phyloP scores from a whole-genome alignment of 1,140 invertebrate species.

The Parasteatoda tepidariorum region DNA sequence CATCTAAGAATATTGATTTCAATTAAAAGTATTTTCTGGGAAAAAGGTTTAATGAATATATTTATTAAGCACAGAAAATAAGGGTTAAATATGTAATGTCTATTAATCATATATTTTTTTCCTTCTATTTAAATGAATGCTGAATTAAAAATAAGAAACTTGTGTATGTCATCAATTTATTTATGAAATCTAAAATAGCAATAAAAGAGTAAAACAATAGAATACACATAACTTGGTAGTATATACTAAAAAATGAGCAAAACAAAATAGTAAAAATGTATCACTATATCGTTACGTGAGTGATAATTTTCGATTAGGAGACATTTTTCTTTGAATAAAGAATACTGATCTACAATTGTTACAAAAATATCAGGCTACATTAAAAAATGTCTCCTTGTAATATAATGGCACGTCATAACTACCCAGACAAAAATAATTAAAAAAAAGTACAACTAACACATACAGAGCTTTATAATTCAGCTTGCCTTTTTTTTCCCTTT shows the following conservation, averaged over 20 bases:
- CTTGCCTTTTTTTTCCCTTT: conserved; percentile 45
- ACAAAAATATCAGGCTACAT: conserved; percentile 47
- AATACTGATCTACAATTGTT: conserved; percentile 44
- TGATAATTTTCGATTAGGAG: conserved; percentile 28
- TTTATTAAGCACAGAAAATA: too few species aligned
- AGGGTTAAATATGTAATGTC: too few species aligned
- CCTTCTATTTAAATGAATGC: too few species aligned
- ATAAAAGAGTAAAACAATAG: conserved; percentile 40
- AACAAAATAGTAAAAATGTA: conserved; percentile 25
- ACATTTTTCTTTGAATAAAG: conserved; percentile 38
- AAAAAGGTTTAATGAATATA: too few species aligned
- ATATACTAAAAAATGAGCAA: conserved; percentile 53
- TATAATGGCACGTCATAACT: conserved; percentile 53
- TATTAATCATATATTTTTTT: too few species aligned
- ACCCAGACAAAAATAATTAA: conserved; percentile 24
- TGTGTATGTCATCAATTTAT: background rate
- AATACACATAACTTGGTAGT: conserved; percentile 37
- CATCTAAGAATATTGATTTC: too few species aligned
- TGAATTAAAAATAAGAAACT: too few species aligned
- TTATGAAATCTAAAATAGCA: conserved; percentile 56
- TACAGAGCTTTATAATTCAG: conserved; percentile 27
- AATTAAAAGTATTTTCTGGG: too few species aligned
- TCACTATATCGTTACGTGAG: conserved; percentile 24
- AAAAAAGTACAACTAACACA: conserved; percentile 33
- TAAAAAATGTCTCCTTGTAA: conserved; percentile 40